phyloP scores from a whole-genome alignment of 92 coral and sea anemone genomes.

The Epizoanthus ramosus region DNA sequence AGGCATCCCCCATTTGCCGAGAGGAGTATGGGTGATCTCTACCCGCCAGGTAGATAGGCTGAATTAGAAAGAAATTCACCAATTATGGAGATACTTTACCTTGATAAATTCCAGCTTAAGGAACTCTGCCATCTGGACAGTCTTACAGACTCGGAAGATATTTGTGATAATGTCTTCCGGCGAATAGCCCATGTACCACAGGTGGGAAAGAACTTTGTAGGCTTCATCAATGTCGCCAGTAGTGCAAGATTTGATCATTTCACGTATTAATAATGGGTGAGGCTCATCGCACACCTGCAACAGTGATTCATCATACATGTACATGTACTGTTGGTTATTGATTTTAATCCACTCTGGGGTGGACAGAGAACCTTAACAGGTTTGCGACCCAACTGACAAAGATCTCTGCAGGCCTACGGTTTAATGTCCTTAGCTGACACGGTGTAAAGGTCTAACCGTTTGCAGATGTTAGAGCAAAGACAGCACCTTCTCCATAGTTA shows the following conservation, averaged over 20 bases:
- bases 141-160: conserved; percentile 94
- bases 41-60: no score
- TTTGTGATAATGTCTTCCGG: conserved; percentile 94
- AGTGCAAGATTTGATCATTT: conserved; percentile 88
- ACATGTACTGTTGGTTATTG: not conserved
- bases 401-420: no score
- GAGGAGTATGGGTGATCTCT: no score
- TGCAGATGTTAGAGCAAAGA: no score
- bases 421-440: no score
- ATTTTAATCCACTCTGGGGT: no score
- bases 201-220: conserved; percentile 86
- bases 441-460: no score
- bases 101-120: conserved; percentile 93
- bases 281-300: conserved; percentile 98
- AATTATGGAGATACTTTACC: conserved; percentile 56
- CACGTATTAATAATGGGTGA: conserved; percentile 89
- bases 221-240: conserved; percentile 91
- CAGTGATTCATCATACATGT: not conserved
- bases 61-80: no score
- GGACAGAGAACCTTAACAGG: no score
- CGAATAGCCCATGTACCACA: conserved; percentile 98
- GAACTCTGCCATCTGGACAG: conserved; percentile 86
- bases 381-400: no score
- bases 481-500: no score
- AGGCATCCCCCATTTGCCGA: no score